phyloP scores from a whole-genome alignment of 2,113 vertebrate genomes.

The Etheostoma spectabile region DNA sequence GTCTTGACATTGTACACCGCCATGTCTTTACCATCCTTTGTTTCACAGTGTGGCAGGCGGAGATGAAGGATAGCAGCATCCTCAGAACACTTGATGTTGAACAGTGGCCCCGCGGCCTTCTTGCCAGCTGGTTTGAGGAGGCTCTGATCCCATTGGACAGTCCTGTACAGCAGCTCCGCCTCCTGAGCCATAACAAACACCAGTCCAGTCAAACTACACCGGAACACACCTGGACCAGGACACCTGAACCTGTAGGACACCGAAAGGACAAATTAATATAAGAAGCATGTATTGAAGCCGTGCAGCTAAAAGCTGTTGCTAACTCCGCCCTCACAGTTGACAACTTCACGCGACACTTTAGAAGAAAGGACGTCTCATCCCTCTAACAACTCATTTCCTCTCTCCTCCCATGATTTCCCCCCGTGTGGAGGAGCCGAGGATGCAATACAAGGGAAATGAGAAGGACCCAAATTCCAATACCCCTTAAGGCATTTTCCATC shows the following conservation, averaged over 20 bases:
- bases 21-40: neutral
- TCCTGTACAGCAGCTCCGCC: conserved; percentile 26
- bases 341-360: no score
- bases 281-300: no score
- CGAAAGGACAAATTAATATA: neutral
- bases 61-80: conserved; percentile 18
- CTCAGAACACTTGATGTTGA: conserved; percentile 13
- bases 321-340: no score
- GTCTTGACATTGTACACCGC: no score
- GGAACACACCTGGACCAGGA: conserved; percentile 33
- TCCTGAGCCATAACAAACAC: conserved; percentile 22
- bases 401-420: no score
- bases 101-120: conserved; percentile 27
- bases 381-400: no score
- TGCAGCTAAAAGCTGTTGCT: no score
- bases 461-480: no score
- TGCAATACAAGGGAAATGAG: no score
- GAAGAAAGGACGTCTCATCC: no score
- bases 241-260: conserved; percentile 30
- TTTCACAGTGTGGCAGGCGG: conserved; percentile 43
- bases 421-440: no score
- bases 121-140: conserved; percentile 9
- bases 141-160: conserved; percentile 31
- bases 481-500: no score
- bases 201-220: conserved; percentile 26